Percentiles rank a stretch among this genome's conserved stretches.
These are phyloP conservation scores for Sinosuthora webbiana DNA, from an alignment of 2,113 vertebrate genomes.

Conservation along the genomic window DNA sequence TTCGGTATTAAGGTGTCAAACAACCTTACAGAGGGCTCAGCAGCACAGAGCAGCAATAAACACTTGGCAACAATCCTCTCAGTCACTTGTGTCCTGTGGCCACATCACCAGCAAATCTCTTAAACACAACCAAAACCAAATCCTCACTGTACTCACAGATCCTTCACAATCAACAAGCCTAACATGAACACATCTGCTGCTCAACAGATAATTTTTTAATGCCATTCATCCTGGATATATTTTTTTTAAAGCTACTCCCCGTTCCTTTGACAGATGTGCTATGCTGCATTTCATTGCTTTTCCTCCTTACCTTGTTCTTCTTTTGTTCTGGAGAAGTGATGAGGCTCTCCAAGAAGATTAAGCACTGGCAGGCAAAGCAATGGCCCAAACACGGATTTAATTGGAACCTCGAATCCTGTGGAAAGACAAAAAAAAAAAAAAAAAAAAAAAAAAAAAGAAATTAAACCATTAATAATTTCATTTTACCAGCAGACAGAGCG, in stretches of 20 bases:
- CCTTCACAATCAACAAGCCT: conserved; percentile 55
- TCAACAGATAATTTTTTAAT: conserved; percentile 71
- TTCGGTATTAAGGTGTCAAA: not conserved
- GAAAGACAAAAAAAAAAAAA: conserved; percentile 59
- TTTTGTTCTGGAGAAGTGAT: conserved; percentile 76
- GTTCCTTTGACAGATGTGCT: conserved; percentile 74
- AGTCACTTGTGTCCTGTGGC: not conserved
- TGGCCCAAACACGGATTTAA: conserved; percentile 74
- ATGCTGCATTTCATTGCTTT: conserved; percentile 77
- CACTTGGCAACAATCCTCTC: not conserved
- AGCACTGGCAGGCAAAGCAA: conserved; percentile 69
- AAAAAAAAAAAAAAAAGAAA: conserved; percentile 57
- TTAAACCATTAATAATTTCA: conserved; percentile 74
- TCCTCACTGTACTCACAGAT: not conserved
- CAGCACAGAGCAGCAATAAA: not conserved
- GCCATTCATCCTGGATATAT: conserved; percentile 59
- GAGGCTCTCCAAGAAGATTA: conserved; percentile 74
- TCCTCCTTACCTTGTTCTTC: conserved; percentile 71
- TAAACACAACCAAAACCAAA: not conserved
- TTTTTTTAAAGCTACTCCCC: conserved; percentile 60
- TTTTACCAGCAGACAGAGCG: conserved; percentile 24
- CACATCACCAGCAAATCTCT: not conserved
- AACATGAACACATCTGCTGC: conserved; percentile 36
- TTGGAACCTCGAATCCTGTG: conserved; percentile 73
- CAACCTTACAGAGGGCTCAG: not conserved